Evolutionary conservation across 2,797 vertebrate species (phyloP), one percentile per base, ranked within the genome.

Genomic region (Botia almorhae): DNA sequence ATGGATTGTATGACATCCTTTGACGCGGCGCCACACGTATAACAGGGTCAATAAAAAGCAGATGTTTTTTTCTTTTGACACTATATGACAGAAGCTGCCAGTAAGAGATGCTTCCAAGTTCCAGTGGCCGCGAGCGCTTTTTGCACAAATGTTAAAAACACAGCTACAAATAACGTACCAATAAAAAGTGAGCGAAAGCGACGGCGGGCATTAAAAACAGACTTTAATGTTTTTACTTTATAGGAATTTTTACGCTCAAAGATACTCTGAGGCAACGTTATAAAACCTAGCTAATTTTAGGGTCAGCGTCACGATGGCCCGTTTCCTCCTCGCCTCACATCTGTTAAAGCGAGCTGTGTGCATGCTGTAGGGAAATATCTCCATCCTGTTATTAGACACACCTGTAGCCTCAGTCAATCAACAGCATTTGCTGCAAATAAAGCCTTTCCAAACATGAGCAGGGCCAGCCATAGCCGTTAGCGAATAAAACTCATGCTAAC

Each of bases 91-190:
- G 67, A 36, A 76, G 74, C 73, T 48, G 72, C 82, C 80, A 79
- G 81, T 33, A 29, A 65, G 70, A 82, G 77, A 81, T 81, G 86
- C 73, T 71, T 87, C 76, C 83, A 84, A 64, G 84, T 79, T 82
- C 69, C 80, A 87, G 86, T 76, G 81, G 82, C 73, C 68, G 26
- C 69, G 60, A 74, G 65, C 36, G 53, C 48, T 83, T 85, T 85
- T 72, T 87, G 87, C 78, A 87, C 86, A 89, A 88, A 91, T 74
- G 68, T 78, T 69, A 78, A 81, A 58, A 81, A 87, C 7, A 76
- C 73, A 73, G 65, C 39, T 36, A 43, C 60, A 64, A 56, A 76
- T 74, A 60, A 72, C 70, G 50, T 80, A 85, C 82, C 19, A 56
- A 75, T 36, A 73, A 84, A 83, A 70, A 55, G 43, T 36, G 61